Percentiles rank a stretch among this genome's conserved stretches.
Evolutionary conservation across 2,888 invertebrate species (phyloP).

Genomic region (Tipula unca): DNA sequence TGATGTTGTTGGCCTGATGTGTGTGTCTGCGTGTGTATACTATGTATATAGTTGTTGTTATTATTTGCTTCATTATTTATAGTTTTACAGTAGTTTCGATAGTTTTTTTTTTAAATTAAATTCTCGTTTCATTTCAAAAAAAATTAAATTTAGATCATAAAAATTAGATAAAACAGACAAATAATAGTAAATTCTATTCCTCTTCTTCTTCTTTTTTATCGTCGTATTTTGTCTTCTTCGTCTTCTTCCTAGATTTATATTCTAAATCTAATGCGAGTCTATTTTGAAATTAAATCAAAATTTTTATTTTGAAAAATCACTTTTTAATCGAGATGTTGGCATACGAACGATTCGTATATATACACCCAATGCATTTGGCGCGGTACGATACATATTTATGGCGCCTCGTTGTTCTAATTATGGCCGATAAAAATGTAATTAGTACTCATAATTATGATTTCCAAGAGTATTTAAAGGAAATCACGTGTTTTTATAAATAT

Average conservation of each 20-base stretch:
- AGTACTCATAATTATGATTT: no score
- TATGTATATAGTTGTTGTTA: neutral
- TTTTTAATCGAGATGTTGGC: neutral
- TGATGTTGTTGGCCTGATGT: neutral
- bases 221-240: no score
- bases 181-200: neutral
- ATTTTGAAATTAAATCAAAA: neutral
- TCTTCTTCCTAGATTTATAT: neutral
- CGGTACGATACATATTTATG: neutral
- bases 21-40: neutral
- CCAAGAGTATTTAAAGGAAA: no score
- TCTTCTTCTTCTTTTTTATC: neutral
- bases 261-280: neutral
- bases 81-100: neutral
- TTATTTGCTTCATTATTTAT: neutral
- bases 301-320: neutral
- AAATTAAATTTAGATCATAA: neutral
- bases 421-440: neutral
- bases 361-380: neutral
- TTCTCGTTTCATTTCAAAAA: neutral
- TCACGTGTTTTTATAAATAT: no score
- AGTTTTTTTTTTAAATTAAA: neutral
- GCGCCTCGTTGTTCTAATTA: neutral
- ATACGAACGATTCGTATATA: neutral
- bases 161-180: conserved; percentile 8